A percentile compares a stretch with the other conserved stretches of the same genome.
Evolutionary conservation across 2,797 vertebrate species (phyloP).

Genomic region (Florisuga fusca): DNA sequence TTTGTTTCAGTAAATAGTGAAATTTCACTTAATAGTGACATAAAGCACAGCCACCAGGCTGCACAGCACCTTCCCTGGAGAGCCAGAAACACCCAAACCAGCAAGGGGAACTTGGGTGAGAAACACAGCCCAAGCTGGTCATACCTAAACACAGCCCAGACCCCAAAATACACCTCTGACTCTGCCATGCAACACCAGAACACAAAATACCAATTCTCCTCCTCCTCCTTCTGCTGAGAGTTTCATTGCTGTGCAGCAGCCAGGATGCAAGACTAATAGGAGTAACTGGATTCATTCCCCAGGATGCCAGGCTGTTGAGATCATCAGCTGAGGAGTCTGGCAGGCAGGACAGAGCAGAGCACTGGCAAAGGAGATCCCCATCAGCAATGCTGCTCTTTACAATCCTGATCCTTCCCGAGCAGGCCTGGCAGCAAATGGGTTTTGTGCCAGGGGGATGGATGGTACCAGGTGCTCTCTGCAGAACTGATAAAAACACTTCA

Average conservation of each 20-base stretch:
- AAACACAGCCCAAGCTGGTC: neutral
- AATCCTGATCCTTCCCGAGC: neutral
- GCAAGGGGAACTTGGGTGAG: neutral
- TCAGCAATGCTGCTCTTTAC: neutral
- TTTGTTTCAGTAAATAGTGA: neutral
- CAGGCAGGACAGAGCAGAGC: neutral
- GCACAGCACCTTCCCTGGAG: neutral
- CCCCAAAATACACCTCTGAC: neutral
- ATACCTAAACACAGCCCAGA: neutral
- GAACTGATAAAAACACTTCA: neutral
- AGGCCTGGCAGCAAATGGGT: fast-evolving
- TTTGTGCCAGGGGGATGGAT: neutral
- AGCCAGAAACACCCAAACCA: fast-evolving
- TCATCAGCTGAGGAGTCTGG: neutral
- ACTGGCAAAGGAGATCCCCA: neutral
- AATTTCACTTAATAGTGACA: neutral
- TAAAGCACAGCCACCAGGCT: neutral
- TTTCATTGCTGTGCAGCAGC: neutral
- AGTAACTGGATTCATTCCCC: neutral
- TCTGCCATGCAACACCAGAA: neutral
- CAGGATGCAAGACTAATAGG: neutral
- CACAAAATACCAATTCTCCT: neutral
- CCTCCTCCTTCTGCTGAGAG: neutral
- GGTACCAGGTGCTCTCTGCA: neutral
- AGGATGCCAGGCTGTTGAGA: neutral